Base-by-base conservation (phyloP, 2,113 vertebrate genomes). In the Spea bombifrons region DNA sequence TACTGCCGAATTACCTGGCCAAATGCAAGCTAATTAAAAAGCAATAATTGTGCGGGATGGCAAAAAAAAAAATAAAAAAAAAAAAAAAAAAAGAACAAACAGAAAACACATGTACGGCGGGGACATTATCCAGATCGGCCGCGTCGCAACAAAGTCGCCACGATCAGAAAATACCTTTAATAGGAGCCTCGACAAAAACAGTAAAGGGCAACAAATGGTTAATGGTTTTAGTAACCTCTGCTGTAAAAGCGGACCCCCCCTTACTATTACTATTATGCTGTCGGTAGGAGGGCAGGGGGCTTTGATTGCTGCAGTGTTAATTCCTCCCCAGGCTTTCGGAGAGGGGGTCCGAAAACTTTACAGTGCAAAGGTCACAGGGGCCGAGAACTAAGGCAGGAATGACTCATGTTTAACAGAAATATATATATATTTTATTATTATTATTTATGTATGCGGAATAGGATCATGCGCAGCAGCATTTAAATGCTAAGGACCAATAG, bases 1-100 rank as follows among this genome's bases (percentile, higher is more conserved):
- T 90, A 92, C 84, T 86, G 88, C 85, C 88, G 86, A 88, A 88
- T 87, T 87, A 87, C 86, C 86, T 82, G 86, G 88, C 81, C 89
- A 88, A 30, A 84, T 86, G 85, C 88, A 85, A 90, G 80, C 84
- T 83, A 86, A 86, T 90, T 87, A 91, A 89, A 85, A 88, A 84
- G 68, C 88, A 86, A 87, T 84, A 78, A 85, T 86, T 68, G 81
- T 83, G 80, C 81, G 83, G 85, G 85, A 86, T 81, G 83, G 82
- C 71, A 81, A 80, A 86, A 85, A 84, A 83, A 1, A 30, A 30
- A 30, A 13, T 2, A 59, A 12, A 13, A 12, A 80, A 86, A 85
- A 84, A 83, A 1, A 30, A 30, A 30, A 13, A 9, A 59, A 12
- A 13, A 12, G 45, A 82, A 80, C 75, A 73, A 83, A 81, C 71